Conservation (phyloP, 1,140 invertebrate species). For the Monomorium pharaonis region DNA sequence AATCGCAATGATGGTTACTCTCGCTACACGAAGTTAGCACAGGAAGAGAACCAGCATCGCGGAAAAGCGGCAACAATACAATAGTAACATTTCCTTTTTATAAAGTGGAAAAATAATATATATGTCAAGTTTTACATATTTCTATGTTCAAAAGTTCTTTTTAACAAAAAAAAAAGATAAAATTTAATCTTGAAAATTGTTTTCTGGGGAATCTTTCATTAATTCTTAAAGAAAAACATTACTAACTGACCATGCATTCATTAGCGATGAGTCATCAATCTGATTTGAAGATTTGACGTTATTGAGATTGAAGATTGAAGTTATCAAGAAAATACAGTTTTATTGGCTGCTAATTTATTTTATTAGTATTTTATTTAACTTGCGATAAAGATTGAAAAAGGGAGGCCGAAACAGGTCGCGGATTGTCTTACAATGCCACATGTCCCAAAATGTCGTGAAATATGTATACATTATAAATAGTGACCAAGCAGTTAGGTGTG, state of each 20-base stretch:
- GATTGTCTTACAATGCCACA: background rate
- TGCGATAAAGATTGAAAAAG: background rate
- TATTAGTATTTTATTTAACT: background rate
- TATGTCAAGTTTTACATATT: too few species aligned
- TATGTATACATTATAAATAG: conserved; percentile 50
- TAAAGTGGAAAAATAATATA: too few species aligned
- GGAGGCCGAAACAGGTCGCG: background rate
- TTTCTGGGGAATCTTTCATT: background rate
- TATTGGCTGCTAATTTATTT: background rate
- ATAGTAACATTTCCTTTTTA: too few species aligned
- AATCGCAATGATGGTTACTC: too few species aligned
- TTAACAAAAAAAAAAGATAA: too few species aligned
- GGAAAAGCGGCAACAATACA: too few species aligned
- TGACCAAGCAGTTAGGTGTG: background rate
- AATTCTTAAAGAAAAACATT: background rate
- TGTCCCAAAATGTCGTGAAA: background rate
- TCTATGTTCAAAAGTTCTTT: too few species aligned
- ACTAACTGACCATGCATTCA: background rate
- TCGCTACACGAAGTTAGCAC: too few species aligned
- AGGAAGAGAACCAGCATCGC: too few species aligned
- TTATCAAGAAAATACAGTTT: background rate
- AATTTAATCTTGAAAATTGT: too few species aligned
- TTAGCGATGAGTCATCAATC: background rate
- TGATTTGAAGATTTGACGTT: conserved; percentile 18
- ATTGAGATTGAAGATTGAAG: too few species aligned